Conservation (phyloP, 2,888 invertebrate genomes). For the Lithophane leautieri region DNA sequence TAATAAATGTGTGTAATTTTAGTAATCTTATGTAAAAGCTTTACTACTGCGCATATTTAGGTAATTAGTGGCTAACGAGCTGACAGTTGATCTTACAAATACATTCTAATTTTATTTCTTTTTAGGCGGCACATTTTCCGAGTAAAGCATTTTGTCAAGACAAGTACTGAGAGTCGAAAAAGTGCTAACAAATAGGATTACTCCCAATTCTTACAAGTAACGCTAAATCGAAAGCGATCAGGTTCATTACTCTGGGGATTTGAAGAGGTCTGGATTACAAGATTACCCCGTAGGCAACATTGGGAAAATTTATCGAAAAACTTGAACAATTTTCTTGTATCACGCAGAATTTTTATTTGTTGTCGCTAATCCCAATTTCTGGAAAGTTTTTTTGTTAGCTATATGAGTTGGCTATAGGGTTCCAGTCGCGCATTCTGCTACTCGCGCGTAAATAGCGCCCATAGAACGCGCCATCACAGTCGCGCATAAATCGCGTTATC, state of each 20-base stretch:
- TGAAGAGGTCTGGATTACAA: conserved; percentile 3
- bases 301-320: background rate
- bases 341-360: conserved; percentile 19
- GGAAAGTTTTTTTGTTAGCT: background rate
- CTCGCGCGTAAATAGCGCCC: too few relatives aligned
- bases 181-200: conserved; percentile 1
- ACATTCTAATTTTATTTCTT: too few relatives aligned
- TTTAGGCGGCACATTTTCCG: background rate
- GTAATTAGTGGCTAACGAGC: background rate
- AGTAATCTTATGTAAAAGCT: too few relatives aligned
- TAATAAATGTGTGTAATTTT: too few relatives aligned
- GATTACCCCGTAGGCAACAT: background rate
- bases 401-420: background rate
- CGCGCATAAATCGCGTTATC: too few relatives aligned
- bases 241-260: conserved; percentile 4
- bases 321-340: conserved; percentile 24
- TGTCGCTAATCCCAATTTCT: conserved; percentile 1
- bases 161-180: background rate
- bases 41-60: too few relatives aligned
- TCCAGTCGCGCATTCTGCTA: too few relatives aligned
- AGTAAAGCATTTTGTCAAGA: background rate
- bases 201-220: background rate
- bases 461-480: too few relatives aligned
- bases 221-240: conserved; percentile 3
- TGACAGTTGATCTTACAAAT: background rate